phyloP scores from a whole-genome alignment of 1,140 invertebrate genomes.

The Galendromus occidentalis region DNA sequence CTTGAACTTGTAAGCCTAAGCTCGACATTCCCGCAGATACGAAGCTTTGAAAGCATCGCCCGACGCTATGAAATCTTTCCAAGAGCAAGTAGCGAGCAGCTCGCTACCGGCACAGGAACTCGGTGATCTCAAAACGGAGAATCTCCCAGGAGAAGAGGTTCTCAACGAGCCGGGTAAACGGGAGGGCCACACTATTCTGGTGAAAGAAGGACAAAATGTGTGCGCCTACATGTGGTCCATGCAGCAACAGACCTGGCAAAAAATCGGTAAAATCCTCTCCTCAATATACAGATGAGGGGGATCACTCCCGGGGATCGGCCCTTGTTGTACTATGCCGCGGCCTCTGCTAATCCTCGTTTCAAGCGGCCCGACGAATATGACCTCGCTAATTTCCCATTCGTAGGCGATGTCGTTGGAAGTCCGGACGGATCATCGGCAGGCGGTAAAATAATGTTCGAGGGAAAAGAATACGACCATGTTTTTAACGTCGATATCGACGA shows the following conservation, averaged over 20 bases:
- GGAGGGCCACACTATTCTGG: constrained; percentile 68
- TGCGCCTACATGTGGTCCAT: constrained; percentile 46
- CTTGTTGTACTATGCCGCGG: no score
- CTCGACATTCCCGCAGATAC: background rate
- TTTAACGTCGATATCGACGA: constrained; percentile 85
- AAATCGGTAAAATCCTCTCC: constrained; percentile 26
- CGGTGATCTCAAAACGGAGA: constrained; percentile 58
- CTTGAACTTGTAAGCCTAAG: no score
- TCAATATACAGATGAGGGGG: no score
- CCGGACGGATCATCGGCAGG: constrained; percentile 38
- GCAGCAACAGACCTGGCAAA: constrained; percentile 48
- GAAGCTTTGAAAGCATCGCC: constrained; percentile 31
- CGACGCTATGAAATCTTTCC: constrained; percentile 41
- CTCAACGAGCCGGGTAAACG: constrained; percentile 49
- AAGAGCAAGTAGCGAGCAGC: constrained; percentile 43
- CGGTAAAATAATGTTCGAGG: constrained; percentile 57
- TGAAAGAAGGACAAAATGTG: constrained; percentile 47
- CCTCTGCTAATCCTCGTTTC: no score
- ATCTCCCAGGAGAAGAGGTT: constrained; percentile 55
- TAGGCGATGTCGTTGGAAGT: constrained; percentile 66
- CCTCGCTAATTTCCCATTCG: no score
- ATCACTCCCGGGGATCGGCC: no score
- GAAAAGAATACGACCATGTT: constrained; percentile 82
- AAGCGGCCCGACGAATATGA: no score
- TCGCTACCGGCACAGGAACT: constrained; percentile 41